Evolutionary conservation across 1,140 invertebrate genomes (phyloP).

Genomic region (Bombyx mandarina): DNA sequence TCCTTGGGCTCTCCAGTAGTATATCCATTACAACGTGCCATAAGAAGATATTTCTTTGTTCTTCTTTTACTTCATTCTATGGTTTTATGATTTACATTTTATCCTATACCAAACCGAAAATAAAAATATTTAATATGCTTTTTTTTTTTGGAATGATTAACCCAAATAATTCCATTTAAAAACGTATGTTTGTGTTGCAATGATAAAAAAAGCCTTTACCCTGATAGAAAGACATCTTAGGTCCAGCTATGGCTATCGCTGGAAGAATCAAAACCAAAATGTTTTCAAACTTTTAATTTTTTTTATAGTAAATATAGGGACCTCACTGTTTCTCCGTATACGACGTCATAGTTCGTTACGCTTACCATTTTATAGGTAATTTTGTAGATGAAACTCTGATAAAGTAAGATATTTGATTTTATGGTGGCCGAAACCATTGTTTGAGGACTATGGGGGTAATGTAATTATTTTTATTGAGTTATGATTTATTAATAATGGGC

Average conservation of each 20-base stretch:
- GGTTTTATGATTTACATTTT: too few species aligned
- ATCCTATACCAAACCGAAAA: background rate
- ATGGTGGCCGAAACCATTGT: slow-evolving; percentile 2
- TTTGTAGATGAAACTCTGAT: slow-evolving; percentile 6
- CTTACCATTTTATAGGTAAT: slow-evolving; percentile 6
- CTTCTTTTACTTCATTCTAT: background rate
- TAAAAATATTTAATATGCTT: background rate
- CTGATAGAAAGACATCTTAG: too few species aligned
- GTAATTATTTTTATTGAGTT: slow-evolving; percentile 7
- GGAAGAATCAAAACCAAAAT: too few species aligned
- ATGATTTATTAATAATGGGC: slow-evolving; percentile 3
- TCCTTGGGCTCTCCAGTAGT: too few species aligned
- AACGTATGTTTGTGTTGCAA: too few species aligned
- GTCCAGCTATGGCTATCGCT: too few species aligned
- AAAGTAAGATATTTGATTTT: slow-evolving; percentile 8
- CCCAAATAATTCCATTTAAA: background rate
- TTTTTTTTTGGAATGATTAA: background rate
- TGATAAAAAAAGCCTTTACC: too few species aligned
- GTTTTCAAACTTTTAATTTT: too few species aligned
- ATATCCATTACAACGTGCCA: too few species aligned
- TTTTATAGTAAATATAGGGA: too few species aligned
- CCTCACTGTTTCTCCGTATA: background rate
- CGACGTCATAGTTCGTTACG: background rate
- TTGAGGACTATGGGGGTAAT: slow-evolving; percentile 3
- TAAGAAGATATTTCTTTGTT: too few species aligned